Conservation (phyloP, 2,113 vertebrate species). For the Calypte anna region DNA sequence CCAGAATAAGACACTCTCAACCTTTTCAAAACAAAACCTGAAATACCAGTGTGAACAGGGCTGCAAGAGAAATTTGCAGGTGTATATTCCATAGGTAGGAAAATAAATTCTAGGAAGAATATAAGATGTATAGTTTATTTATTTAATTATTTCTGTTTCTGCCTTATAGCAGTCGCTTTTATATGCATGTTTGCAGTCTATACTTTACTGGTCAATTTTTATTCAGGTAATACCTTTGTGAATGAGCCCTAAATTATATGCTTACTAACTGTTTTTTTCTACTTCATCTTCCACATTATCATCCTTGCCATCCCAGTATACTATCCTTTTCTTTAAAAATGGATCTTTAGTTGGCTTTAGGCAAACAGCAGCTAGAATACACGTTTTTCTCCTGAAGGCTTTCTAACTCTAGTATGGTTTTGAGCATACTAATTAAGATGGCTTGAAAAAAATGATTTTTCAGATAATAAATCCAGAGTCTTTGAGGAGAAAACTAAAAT, state of each 20-base stretch:
- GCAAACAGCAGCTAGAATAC: not conserved
- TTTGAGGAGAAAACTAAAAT: not conserved
- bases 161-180: not conserved
- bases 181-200: not conserved
- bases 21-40: not conserved
- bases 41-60: not conserved
- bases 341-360: not conserved
- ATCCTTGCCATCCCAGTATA: not conserved
- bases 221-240: rapidly evolving
- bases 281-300: not conserved
- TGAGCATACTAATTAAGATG: not conserved
- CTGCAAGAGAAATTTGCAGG: not conserved
- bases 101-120: not conserved
- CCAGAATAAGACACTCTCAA: not conserved
- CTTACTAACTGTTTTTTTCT: not conserved
- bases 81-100: not conserved
- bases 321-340: not conserved
- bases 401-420: not conserved
- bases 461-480: not conserved
- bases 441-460: not conserved
- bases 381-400: not conserved
- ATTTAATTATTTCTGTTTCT: not conserved
- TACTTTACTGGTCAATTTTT: not conserved
- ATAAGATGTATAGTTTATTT: not conserved
- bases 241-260: not conserved